Base-by-base conservation (phyloP, 2,797 vertebrate species). In the Pteropus rufus region DNA sequence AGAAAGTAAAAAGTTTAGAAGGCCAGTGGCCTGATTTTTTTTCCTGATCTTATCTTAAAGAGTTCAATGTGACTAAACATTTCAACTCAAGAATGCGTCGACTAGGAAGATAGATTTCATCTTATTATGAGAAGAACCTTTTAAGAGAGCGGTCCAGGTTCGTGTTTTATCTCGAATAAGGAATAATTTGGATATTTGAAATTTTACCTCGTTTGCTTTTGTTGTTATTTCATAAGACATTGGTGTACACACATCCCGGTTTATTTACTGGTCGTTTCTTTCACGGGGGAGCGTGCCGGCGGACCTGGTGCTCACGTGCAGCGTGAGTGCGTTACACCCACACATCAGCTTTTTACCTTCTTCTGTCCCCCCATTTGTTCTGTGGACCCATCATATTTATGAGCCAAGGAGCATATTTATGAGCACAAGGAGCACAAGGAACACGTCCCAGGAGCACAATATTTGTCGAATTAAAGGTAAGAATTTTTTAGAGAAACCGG, bases 41-140 rank as follows among this genome's bases (percentile, higher is more conserved):
- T 31, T 8, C 15, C 29, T 5, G n/a, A 91, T 96, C 34, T 86
- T 56, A 96, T 94, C 95, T 96, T 83, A 60, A 84, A 93, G 79
- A 89, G 81, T 77, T 81, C 93, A 96, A 41, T 81, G 76, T 94
- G 64, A 87, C 80, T 94, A 70, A 95, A 81, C 83, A 92, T 93
- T 89, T 91, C 64, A 79, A 5, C 23, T 26, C 65, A 91, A 83
- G 94, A 95, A 82, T 93, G 60, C 34, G 14, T 72, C 86, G 39
- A 95, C 26, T 85, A 73, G 73, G 77, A 82, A 94, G 91, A 62
- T 49, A 69, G 76, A 89, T 75, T 93, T 65, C 85, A 86, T 84
- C 39, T 93, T 82, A 52, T 21, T 77, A 34, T 29, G 64, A 82
- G 29, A 75, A 82, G 73, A 93, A 67, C n/a, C 69, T 87, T 87